Percentiles rank a stretch among this genome's conserved stretches.
phyloP scores from a whole-genome alignment of 2,797 vertebrate genomes.

The Molossus alvarezi region DNA sequence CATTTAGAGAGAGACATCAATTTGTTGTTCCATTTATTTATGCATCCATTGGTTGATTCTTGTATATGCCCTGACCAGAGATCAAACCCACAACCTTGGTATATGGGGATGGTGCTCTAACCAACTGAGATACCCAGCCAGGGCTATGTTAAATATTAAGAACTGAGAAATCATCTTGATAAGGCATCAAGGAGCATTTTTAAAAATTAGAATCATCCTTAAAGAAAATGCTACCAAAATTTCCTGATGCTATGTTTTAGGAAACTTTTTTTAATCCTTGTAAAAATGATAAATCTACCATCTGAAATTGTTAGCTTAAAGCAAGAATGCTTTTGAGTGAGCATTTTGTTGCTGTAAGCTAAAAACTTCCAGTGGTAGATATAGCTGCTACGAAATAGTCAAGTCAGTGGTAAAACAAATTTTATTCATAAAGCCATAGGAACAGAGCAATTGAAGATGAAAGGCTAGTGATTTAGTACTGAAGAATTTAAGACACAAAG shows the following conservation, averaged over 20 bases:
- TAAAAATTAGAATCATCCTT: constrained; percentile 9
- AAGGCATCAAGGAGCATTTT: not conserved
- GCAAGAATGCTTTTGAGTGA: constrained; percentile 3
- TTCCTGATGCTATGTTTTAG: not conserved
- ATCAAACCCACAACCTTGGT: not conserved
- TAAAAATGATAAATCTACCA: constrained; percentile 40
- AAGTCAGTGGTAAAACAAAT: not conserved
- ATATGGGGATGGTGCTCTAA: not conserved
- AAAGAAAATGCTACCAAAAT: not conserved
- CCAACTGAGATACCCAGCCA: not conserved
- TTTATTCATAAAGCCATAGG: not conserved
- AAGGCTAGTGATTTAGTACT: not conserved
- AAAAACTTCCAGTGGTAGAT: not conserved
- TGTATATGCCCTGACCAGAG: not conserved
- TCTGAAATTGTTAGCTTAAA: constrained; percentile 36
- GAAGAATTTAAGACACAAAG: constrained; percentile 21
- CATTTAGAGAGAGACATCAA: not conserved
- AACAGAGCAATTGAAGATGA: not conserved
- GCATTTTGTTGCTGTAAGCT: not conserved
- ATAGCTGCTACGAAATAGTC: not conserved
- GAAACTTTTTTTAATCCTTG: not conserved
- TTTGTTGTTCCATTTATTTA: not conserved
- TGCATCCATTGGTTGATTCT: not conserved
- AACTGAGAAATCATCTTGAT: not conserved
- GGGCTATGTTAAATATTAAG: constrained; percentile 18